Base-by-base conservation (phyloP, 2,888 invertebrate genomes). In the Agrotis clavis region DNA sequence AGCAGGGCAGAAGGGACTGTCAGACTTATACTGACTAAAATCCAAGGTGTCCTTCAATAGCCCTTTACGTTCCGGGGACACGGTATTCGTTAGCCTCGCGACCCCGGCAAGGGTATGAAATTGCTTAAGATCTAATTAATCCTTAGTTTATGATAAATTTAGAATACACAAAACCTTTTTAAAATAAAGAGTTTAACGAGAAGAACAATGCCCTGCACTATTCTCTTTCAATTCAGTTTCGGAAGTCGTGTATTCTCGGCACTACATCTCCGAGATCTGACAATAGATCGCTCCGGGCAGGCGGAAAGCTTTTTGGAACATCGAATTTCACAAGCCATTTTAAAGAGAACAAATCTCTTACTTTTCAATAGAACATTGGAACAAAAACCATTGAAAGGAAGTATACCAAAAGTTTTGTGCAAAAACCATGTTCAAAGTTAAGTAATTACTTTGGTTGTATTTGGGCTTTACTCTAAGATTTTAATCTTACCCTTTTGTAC, bases 261-360 rank as follows among this genome's bases (percentile, higher is more conserved):
- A 50, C 66, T 53, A 47, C 50, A 74, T 25, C 18, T 21, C 56
- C 14, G 13, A 65, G 54, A 54, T 65, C 35, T 74, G 11, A 83
- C 84, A 74, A 68, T 51, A 74, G 67, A 74, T 21, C 50, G 81
- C 79, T 63, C 35, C 62, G 16, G 60, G 84, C 74, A 65, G 51
- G n/a, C 67, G 54, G 63, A 65, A 53, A 59, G 64, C 66, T 72
- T 74, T 62, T 16, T 19, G 57, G 25, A 70, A 80, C 62, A 76
- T 63, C 25, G 53, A 35, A 70, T 66, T 79, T 25, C 47, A 67
- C 50, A 53, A 67, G 35, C 63, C 53, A 18, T 66, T 83, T 69
- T 69, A 59, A 71, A 80, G 50, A 62, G 57, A 71, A 80, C 61
- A 65, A 67, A 67, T 62, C 59, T 59, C 70, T 64, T 41, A 41